Conservation (phyloP, 2,113 vertebrate species). For the Podarcis raffonei region DNA sequence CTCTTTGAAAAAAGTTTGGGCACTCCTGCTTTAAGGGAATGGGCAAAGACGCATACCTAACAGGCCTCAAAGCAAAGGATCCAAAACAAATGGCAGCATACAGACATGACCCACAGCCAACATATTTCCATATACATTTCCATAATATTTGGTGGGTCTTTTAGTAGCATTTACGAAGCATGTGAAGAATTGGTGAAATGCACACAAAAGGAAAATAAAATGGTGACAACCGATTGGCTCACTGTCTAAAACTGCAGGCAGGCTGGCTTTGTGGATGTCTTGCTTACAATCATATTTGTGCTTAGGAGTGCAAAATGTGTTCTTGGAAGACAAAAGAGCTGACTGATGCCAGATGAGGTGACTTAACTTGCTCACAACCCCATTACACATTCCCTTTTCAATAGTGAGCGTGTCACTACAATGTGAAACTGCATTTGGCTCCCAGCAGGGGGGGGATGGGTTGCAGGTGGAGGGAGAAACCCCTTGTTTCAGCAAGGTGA, state of each 20-base stretch:
- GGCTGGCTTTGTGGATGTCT: not conserved
- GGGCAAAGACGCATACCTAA: not conserved
- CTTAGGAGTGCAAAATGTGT: slow-evolving; percentile 23
- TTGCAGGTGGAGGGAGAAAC: slow-evolving; percentile 25
- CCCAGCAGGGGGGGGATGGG: not conserved
- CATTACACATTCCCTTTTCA: slow-evolving; percentile 18
- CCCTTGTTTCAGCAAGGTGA: slow-evolving; percentile 42
- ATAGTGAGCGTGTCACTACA: not conserved
- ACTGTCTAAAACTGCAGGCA: not conserved
- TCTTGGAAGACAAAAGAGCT: slow-evolving; percentile 20
- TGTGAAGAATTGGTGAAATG: not conserved
- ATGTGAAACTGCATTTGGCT: slow-evolving; percentile 6
- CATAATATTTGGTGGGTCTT: not conserved
- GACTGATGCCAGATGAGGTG: not conserved
- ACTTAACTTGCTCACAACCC: slow-evolving; percentile 16
- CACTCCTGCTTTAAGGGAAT: not conserved
- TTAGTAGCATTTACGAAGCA: not conserved
- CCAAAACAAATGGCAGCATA: not conserved
- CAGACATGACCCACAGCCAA: not conserved
- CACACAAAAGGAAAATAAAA: not conserved
- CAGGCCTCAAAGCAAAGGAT: not conserved
- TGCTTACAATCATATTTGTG: not conserved
- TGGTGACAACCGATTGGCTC: not conserved
- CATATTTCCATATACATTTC: not conserved
- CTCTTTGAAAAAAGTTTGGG: too few species aligned